Conservation (phyloP, 1,140 invertebrate species). For the Bombus huntii region DNA sequence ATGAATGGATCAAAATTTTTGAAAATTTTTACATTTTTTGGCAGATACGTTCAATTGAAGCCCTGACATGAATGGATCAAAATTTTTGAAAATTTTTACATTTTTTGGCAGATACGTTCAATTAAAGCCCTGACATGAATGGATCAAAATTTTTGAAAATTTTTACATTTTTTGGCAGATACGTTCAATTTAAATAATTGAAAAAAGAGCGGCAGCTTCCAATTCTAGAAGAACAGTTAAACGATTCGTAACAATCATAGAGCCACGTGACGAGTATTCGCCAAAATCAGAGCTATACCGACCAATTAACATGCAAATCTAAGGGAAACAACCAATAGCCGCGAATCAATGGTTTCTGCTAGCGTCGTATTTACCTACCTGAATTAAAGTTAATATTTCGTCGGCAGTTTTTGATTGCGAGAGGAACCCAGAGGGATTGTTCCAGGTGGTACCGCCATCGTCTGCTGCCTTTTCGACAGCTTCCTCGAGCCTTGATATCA, state of each 20-base stretch:
- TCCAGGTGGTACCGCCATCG: constrained; percentile 80
- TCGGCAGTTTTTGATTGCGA: constrained; percentile 75
- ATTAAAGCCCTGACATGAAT: neutral
- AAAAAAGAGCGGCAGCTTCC: neutral
- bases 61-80: too few species aligned
- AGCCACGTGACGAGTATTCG: constrained; percentile 52
- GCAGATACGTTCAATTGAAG: neutral
- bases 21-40: neutral
- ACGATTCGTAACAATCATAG: neutral
- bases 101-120: too few species aligned
- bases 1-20: too few species aligned
- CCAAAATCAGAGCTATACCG: neutral
- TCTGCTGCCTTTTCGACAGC: constrained; percentile 83
- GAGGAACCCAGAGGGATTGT: constrained; percentile 79
- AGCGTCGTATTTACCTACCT: constrained; percentile 79
- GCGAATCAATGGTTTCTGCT: constrained; percentile 49
- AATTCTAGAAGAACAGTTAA: neutral
- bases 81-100: too few species aligned
- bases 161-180: neutral
- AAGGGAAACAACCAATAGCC: constrained; percentile 41
- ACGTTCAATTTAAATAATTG: neutral
- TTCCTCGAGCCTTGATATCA: constrained; percentile 86
- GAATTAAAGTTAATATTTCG: constrained; percentile 80
- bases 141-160: too few species aligned
- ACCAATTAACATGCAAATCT: neutral